Evolutionary conservation across 1,140 invertebrate species (phyloP).

Genomic region (Psilanteris sp.): DNA sequence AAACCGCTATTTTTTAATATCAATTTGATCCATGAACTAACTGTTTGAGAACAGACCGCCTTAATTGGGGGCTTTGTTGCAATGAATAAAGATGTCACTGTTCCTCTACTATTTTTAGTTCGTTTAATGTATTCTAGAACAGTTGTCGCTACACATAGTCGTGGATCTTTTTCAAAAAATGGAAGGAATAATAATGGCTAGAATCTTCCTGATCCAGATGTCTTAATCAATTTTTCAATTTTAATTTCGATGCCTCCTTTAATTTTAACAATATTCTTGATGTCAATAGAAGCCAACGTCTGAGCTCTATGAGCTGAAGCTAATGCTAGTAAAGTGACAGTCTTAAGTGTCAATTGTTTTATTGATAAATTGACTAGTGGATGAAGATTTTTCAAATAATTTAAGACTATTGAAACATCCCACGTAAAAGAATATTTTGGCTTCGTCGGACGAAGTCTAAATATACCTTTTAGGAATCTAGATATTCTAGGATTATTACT

Average conservation of each 20-base stretch:
- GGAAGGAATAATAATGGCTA: slow-evolving; percentile 20
- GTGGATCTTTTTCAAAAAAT: slow-evolving; percentile 11
- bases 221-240: slow-evolving; percentile 6
- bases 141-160: slow-evolving; percentile 20
- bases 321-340: slow-evolving; percentile 9
- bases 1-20: slow-evolving; percentile 7
- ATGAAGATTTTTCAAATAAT: too few species aligned
- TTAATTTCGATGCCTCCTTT: neutral
- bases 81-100: too few species aligned
- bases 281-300: slow-evolving; percentile 10
- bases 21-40: slow-evolving; percentile 24
- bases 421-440: too few species aligned
- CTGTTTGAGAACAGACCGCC: slow-evolving; percentile 11
- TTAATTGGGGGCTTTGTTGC: too few species aligned
- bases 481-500: too few species aligned
- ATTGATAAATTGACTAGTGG: too few species aligned
- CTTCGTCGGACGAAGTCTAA: too few species aligned
- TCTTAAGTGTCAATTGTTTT: slow-evolving; percentile 9
- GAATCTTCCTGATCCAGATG: slow-evolving; percentile 2
- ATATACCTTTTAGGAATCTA: too few species aligned
- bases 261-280: slow-evolving; percentile 6
- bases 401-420: too few species aligned
- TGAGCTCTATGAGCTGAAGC: slow-evolving; percentile 18
- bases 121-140: slow-evolving; percentile 9
- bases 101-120: too few species aligned